Base-by-base conservation (phyloP, 2,113 vertebrate species). In the Cochlearius cochlearius region DNA sequence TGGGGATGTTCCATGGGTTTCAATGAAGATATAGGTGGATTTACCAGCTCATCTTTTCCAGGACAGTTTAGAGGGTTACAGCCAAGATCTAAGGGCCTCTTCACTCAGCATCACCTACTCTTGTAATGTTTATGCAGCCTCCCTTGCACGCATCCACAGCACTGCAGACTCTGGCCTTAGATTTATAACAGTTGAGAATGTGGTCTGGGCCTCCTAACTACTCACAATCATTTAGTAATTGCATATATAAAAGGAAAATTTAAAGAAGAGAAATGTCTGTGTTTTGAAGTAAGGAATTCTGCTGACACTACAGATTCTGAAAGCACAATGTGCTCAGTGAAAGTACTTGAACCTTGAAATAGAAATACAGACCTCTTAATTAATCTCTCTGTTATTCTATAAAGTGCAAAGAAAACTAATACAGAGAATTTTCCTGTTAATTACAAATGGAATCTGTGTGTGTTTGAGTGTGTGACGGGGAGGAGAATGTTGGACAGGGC, bases 281-380 rank as follows among this genome's bases (percentile, higher is more conserved):
- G 53, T 82, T 92, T 94, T 92, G 75, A 96, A 89, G 55, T 91
- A 63, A 93, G 77, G 52, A 92, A 75, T 96, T 97, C 86, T 89
- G 97, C 97, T 98, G 96, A 98, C 34, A 12, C 72, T 66, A 77
- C 73, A 67, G 68, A 87, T 94, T 96, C 95, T 82, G 72, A 82
- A 92, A 85, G 95, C 92, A 86, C 74, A 79, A 12, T 56, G 50
- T 71, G 67, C 93, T 96, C 83, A 78, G 21, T 97, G 92, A 64
- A 97, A 97, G 64, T 94, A 96, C 94, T 96, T 98, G 97, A 98
- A 98, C 97, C 97, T 96, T 98, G 97, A 98, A 98, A 98, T 97
- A 96, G 97, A 97, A 97, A 96, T 96, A 88, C 90, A 96, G 96
- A 98, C 97, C 96, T 97, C 96, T 96, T 98, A 98, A 98, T 97